Evolutionary conservation across 2,797 vertebrate species (phyloP).

Genomic region (Gastrophryne carolinensis): DNA sequence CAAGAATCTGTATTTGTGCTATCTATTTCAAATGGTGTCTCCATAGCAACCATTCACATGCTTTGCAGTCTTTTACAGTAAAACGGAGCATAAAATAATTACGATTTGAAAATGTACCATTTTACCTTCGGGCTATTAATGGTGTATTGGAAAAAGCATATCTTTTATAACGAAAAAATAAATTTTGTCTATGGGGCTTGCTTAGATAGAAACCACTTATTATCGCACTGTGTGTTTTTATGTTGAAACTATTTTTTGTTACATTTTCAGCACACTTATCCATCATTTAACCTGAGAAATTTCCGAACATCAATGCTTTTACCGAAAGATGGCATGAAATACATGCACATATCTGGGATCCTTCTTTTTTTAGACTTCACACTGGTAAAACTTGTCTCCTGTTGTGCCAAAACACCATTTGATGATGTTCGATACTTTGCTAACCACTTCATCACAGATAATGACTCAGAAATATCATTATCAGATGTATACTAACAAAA

Average conservation of each 20-base stretch:
- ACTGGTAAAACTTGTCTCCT: background rate
- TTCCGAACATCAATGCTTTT: slow-evolving; percentile 23
- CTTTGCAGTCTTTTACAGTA: slow-evolving; percentile 57
- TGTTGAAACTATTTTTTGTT: slow-evolving; percentile 20
- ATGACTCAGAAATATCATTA: background rate
- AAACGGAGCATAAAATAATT: slow-evolving; percentile 53
- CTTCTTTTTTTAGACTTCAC: background rate
- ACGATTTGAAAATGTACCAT: slow-evolving; percentile 55
- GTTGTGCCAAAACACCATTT: background rate
- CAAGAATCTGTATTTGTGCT: slow-evolving; percentile 51
- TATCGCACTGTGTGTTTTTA: background rate
- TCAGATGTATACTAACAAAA: background rate
- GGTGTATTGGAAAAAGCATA: slow-evolving; percentile 1
- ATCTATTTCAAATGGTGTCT: slow-evolving; percentile 59
- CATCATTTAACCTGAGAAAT: slow-evolving; percentile 53
- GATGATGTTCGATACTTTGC: background rate
- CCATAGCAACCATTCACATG: slow-evolving; percentile 64
- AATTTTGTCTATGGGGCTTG: too few species aligned
- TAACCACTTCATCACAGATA: background rate
- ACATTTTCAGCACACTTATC: slow-evolving; percentile 15
- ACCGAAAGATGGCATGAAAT: background rate
- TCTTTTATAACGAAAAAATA: background rate
- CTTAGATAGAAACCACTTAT: slow-evolving; percentile 6
- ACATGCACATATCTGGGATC: background rate
- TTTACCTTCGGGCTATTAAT: slow-evolving; percentile 52